Evolutionary conservation across 2,888 invertebrate genomes (phyloP).

Genomic region (Amiota minor): DNA sequence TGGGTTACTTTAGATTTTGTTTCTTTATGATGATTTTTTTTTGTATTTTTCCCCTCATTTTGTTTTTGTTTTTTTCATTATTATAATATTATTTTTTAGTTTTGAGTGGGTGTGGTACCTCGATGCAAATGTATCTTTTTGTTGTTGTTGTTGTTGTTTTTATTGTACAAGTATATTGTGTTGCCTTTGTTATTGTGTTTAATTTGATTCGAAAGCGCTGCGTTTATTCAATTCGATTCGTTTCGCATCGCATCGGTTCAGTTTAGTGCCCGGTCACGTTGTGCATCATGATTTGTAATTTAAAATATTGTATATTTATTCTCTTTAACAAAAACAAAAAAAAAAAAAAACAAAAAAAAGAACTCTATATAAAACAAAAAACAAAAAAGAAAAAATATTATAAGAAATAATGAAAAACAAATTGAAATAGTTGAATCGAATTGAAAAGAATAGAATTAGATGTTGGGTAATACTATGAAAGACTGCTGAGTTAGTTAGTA

Average conservation of each 20-base stretch:
- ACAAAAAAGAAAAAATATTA: slow-evolving; percentile 5
- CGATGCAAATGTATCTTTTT: slow-evolving; percentile 6
- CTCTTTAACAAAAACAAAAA: not conserved
- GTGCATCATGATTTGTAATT: slow-evolving; percentile 6
- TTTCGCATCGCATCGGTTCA: not conserved
- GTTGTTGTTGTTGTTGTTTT: slow-evolving; percentile 15
- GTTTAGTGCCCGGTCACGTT: slow-evolving; percentile 21
- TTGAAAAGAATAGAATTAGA: not conserved
- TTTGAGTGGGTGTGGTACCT: slow-evolving; percentile 6
- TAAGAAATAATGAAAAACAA: slow-evolving; percentile 1
- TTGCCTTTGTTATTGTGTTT: not conserved
- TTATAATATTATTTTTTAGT: slow-evolving; percentile 11
- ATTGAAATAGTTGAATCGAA: too few relatives aligned
- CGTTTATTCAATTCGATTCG: slow-evolving; percentile 10
- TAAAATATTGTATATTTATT: not conserved
- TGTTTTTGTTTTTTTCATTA: not conserved
- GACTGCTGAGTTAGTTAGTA: too few relatives aligned
- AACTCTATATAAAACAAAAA: not conserved
- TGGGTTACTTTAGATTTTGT: not conserved
- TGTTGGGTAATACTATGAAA: not conserved
- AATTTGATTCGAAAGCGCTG: slow-evolving; percentile 20
- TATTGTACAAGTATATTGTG: not conserved
- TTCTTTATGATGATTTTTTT: not conserved
- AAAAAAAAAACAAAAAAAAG: not conserved
- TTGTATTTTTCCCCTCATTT: slow-evolving; percentile 5